Conservation (phyloP, 2,888 invertebrate species). For the Heliconius erato region DNA sequence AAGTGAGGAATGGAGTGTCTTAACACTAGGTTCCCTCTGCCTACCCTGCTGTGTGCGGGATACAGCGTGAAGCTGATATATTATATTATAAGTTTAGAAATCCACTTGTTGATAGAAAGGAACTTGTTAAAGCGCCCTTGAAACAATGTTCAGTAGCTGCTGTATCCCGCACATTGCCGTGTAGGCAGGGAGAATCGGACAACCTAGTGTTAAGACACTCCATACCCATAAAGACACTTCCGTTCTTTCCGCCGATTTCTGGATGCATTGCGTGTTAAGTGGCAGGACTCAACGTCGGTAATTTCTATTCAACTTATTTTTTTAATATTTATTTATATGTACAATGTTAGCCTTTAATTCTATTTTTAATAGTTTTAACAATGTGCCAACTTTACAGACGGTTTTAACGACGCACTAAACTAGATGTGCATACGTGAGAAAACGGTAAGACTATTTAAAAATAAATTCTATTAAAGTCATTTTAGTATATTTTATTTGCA, state of each 20-base stretch:
- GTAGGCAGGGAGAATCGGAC: no score
- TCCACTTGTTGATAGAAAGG: no score
- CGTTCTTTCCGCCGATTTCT: background rate
- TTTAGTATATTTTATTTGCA: background rate
- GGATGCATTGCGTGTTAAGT: background rate
- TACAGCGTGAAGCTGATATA: no score
- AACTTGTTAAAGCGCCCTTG: no score
- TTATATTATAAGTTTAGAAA: no score
- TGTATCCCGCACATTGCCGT: no score
- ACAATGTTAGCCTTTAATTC: background rate
- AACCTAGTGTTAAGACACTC: no score
- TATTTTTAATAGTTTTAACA: constrained; percentile 7
- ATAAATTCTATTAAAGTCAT: background rate
- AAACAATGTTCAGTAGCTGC: no score
- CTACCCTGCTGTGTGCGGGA: no score
- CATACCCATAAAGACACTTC: no score
- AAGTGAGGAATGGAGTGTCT: no score
- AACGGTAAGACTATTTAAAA: background rate
- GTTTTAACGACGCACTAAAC: background rate
- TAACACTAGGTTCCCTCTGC: no score
- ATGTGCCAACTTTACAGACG: background rate
- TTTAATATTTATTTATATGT: background rate
- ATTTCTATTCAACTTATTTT: background rate
- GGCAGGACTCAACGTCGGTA: background rate
- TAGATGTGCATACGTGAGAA: background rate